Conservation (phyloP, 2,888 invertebrate species). For the Halictus quadricinctus region DNA sequence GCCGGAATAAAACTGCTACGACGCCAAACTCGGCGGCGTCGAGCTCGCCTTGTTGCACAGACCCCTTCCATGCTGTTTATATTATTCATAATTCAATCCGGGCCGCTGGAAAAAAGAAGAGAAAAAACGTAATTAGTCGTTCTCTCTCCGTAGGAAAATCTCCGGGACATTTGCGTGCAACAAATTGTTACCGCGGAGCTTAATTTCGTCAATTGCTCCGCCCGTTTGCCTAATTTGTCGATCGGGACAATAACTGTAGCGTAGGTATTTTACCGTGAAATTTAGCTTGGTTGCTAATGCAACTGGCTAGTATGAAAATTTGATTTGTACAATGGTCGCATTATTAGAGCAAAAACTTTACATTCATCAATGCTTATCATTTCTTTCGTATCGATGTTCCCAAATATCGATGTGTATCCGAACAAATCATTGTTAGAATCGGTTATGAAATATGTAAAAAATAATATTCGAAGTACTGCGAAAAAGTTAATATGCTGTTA, state of each 20-base stretch:
- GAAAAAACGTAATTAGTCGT: slow-evolving; percentile 22
- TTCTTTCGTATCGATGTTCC: too few relatives aligned
- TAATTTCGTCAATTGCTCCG: slow-evolving; percentile 1
- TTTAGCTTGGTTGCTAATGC: neutral
- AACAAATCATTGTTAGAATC: too few relatives aligned
- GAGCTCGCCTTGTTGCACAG: slow-evolving; percentile 21
- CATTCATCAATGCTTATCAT: too few relatives aligned
- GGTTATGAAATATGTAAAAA: too few relatives aligned
- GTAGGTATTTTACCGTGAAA: neutral
- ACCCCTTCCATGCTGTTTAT: neutral
- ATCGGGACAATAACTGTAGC: neutral
- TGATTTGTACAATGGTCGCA: too few relatives aligned
- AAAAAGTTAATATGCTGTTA: too few relatives aligned
- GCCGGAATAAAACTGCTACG: slow-evolving; percentile 30
- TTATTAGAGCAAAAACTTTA: too few relatives aligned
- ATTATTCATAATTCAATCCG: slow-evolving; percentile 47
- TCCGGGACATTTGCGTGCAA: neutral
- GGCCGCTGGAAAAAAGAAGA: neutral
- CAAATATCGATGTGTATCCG: too few relatives aligned
- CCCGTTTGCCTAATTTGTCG: neutral
- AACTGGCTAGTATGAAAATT: too few relatives aligned
- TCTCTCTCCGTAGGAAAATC: slow-evolving; percentile 16
- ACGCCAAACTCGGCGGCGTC: slow-evolving; percentile 2
- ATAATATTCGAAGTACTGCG: too few relatives aligned
- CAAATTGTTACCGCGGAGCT: neutral